Evolutionary conservation across 2,888 invertebrate species (phyloP), one percentile per base, ranked within the genome.

Genomic region (Drosophila ustulata): DNA sequence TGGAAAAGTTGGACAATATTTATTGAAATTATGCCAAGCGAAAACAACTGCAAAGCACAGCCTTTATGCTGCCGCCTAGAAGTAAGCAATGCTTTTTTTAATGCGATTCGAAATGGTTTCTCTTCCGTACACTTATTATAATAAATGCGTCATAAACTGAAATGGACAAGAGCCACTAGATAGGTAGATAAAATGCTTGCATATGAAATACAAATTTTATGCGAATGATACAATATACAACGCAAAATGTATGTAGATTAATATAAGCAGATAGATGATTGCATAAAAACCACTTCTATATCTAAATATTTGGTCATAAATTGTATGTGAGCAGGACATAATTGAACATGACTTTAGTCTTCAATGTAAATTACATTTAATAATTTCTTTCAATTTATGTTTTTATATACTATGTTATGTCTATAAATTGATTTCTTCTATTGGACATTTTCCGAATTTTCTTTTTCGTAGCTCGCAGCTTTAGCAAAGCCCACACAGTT

Each of bases 131-230:
- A 57, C 61, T 55, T 64, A 69, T 75, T 72, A 75, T 43, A 67
- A 84, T 81, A 84, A 84, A 81, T 79, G 82, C 13, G 39, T 56
- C 70, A 81, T 87, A 72, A 84, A 81, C 67, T 55, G 50, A 66
- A 76, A 57, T 67, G 39, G 43, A 37, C 32, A 8, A 43, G 8
- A 13, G n/a, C 37, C 5, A 18, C 43, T 25, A 37, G 26, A 56
- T 58, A 49, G 41, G 13, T n/a, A 61, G 56, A 62, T 55, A 58
- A 78, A 68, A 72, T 84, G 56, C 66, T 45, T 52, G 32, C 25
- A 51, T 41, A 23, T 30, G 4, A 13, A 39, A 13, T 18, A 41
- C 13, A 18, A 13, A 34, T 49, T 41, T 37, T 3, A 45, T 30
- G n/a, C 8, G 32, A 5, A 51, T 13, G 18, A 37, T 50, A 5